These are phyloP conservation scores for Diceros bicornis DNA, from an alignment of 2,797 vertebrate genomes.

Conservation along the genomic window DNA sequence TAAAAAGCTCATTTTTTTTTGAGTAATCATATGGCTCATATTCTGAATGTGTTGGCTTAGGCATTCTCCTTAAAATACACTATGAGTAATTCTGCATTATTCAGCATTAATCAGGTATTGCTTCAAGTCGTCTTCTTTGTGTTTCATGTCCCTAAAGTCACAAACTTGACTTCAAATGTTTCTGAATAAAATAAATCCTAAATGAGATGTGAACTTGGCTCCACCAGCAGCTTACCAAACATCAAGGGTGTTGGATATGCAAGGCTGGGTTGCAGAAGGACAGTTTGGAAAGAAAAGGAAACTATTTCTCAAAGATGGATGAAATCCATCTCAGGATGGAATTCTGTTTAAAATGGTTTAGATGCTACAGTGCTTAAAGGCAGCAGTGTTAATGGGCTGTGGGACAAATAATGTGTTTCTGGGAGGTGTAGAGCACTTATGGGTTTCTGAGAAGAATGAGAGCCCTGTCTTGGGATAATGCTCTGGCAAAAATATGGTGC, in stretches of 20 bases:
- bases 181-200: slow-evolving; percentile 38
- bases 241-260: not conserved
- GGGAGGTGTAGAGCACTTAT: not conserved
- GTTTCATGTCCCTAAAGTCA: slow-evolving; percentile 45
- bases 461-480: not conserved
- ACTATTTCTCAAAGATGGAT: not conserved
- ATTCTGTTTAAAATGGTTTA: not conserved
- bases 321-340: not conserved
- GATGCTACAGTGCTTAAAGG: not conserved
- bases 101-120: slow-evolving; percentile 64
- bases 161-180: slow-evolving; percentile 31
- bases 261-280: not conserved
- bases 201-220: not conserved
- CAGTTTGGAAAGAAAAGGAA: slow-evolving; percentile 1
- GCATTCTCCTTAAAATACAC: slow-evolving; percentile 76
- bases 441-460: not conserved
- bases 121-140: slow-evolving; percentile 57
- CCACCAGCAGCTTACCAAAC: not conserved
- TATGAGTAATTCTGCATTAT: slow-evolving; percentile 80
- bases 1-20: slow-evolving; percentile 45
- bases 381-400: not conserved
- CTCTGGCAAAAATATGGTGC: not conserved
- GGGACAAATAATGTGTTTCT: not conserved
- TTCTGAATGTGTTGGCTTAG: slow-evolving; percentile 67
- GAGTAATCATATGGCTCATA: slow-evolving; percentile 48